Base-by-base conservation (phyloP, 2,888 invertebrate species). In the Tetragonula carbonaria region DNA sequence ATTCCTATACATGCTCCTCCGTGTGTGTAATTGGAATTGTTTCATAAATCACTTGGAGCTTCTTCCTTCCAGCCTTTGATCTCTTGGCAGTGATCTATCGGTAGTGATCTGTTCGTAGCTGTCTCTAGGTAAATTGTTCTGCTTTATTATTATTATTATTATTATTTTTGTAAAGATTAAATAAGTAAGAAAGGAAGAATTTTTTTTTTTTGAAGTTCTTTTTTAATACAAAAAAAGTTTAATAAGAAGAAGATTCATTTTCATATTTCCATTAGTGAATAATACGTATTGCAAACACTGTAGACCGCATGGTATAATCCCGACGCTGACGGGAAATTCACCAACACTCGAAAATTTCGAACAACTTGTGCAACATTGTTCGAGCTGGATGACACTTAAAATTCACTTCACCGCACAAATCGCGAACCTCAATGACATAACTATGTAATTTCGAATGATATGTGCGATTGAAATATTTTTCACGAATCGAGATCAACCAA, bases 11-110 rank as follows among this genome's bases (percentile, higher is more conserved):
- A 23, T 50, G 50, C 33, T 33, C 50, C 13, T 2, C 28, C 23
- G 67, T 50, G 18, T 23, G 28, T 66, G 66, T 45, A 66, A 75
- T 66, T 55, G 66, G 13, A 50, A 66, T 55, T 53, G 55, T 33
- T 38, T 23, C n/a, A 45, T 53, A 66, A 66, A 66, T 66, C 53
- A 18, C 4, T 14, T 51, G n/a, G 33, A 55, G n/a, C n/a, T 23
- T 18, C 38, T 38, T 38, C 14, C 16, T 33, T n/a, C 0, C 14
- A n/a, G 33, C n/a, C 38, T 53, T 18, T 53, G 65, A 66, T 53
- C n/a, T n/a, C 57, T 33, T 33, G n/a, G 5, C 28, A 28, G 28
- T 28, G 28, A 28, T 28, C 28, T 2, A n/a, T 59, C 23, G 57
- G n/a, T 13, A 33, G n/a, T n/a, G n/a, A 59, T n/a, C 13, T n/a